Percentiles rank a stretch among this genome's conserved stretches.
These are phyloP conservation scores for Drosophila leontia DNA, from an alignment of 1,140 invertebrate genomes.

Conservation along the genomic window DNA sequence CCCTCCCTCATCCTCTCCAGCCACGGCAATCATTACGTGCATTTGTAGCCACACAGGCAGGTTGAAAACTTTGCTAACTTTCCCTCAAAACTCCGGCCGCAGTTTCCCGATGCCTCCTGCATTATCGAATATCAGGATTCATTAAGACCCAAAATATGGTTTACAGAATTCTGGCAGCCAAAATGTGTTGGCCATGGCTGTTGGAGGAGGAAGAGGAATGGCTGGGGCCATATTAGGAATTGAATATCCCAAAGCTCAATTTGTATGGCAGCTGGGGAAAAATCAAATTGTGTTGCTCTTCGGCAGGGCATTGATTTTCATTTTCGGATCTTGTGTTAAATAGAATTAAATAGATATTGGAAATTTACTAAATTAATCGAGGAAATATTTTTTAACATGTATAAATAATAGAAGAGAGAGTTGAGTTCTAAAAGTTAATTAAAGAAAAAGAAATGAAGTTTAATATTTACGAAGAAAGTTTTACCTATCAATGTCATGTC, in stretches of 20 bases:
- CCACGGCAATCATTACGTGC: slow-evolving; percentile 42
- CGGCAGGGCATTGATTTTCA: slow-evolving; percentile 8
- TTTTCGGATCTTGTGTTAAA: neutral
- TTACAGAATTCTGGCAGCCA: slow-evolving; percentile 56
- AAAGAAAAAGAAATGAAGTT: too few species aligned
- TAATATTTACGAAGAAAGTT: too few species aligned
- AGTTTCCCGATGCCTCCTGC: slow-evolving; percentile 58
- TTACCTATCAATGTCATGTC: too few species aligned
- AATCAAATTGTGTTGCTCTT: slow-evolving; percentile 12
- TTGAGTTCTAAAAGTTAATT: too few species aligned
- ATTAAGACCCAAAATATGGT: slow-evolving; percentile 72
- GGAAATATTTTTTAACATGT: too few species aligned
- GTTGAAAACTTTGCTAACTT: slow-evolving; percentile 72
- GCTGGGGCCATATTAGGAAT: slow-evolving; percentile 19
- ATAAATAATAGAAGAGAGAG: too few species aligned
- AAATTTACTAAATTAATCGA: too few species aligned
- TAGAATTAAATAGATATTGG: neutral
- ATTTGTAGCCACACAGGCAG: slow-evolving; percentile 53
- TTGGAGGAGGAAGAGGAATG: neutral
- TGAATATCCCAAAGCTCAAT: slow-evolving; percentile 26
- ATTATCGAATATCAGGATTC: slow-evolving; percentile 80
- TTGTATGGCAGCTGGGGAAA: slow-evolving; percentile 24
- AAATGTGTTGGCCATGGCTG: slow-evolving; percentile 4
- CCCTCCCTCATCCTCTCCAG: neutral
- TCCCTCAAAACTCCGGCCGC: slow-evolving; percentile 41